phyloP scores from a whole-genome alignment of 2,797 vertebrate species.

The Bradypus variegatus region DNA sequence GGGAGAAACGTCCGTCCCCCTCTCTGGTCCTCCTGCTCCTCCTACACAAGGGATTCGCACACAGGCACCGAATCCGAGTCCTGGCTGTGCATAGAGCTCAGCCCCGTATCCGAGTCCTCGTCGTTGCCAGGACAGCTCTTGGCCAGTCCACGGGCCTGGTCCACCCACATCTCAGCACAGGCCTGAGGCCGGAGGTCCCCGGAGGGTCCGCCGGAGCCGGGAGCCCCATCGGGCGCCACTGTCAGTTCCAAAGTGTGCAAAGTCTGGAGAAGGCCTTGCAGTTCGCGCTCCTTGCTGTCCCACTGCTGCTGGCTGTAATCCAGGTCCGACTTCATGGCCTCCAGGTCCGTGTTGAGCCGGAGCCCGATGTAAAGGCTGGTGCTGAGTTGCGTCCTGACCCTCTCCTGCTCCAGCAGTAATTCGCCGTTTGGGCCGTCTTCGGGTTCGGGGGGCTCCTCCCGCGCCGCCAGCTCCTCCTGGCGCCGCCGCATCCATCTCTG shows the following conservation, averaged over 20 bases:
- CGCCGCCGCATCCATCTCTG: slow-evolving; percentile 89
- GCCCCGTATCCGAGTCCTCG: slow-evolving; percentile 97
- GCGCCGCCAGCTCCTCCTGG: slow-evolving; percentile 76
- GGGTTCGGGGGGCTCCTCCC: slow-evolving; percentile 63
- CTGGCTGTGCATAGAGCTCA: slow-evolving; percentile 99
- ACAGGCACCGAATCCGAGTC: slow-evolving; percentile 91
- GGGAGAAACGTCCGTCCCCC: neutral
- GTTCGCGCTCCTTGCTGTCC: slow-evolving; percentile 83
- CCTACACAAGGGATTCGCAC: slow-evolving; percentile 91
- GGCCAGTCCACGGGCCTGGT: slow-evolving; percentile 74
- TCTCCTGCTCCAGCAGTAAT: slow-evolving; percentile 82
- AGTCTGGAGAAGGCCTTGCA: slow-evolving; percentile 82
- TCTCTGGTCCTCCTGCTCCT: too few relatives aligned
- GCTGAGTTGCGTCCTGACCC: slow-evolving; percentile 89
- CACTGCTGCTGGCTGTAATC: slow-evolving; percentile 82
- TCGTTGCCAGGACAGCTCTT: slow-evolving; percentile 83
- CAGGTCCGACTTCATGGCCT: slow-evolving; percentile 82
- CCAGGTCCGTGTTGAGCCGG: slow-evolving; percentile 88
- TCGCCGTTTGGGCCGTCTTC: slow-evolving; percentile 73
- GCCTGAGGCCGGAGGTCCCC: slow-evolving; percentile 17
- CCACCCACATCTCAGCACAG: slow-evolving; percentile 75
- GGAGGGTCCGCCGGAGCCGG: neutral
- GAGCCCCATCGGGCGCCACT: neutral
- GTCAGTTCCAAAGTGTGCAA: slow-evolving; percentile 77
- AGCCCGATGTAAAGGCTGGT: slow-evolving; percentile 93